Evolutionary conservation across 2,888 invertebrate genomes (phyloP).

Genomic region (Xanthostigma xanthostigma): DNA sequence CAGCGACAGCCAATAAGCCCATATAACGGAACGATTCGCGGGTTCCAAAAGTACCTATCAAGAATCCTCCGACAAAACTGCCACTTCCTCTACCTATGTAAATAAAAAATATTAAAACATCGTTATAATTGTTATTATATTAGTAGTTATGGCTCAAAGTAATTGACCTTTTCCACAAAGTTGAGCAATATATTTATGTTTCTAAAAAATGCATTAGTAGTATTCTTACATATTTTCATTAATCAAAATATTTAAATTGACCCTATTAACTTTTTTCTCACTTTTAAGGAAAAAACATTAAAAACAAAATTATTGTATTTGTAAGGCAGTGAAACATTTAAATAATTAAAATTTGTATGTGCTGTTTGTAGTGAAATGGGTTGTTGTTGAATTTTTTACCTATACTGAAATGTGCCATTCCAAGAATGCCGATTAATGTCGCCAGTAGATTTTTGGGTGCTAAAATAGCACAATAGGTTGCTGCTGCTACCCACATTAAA

Average conservation of each 20-base stretch:
- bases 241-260: too few species aligned
- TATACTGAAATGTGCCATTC: slow-evolving; percentile 80
- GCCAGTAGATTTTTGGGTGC: slow-evolving; percentile 73
- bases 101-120: slow-evolving; percentile 5
- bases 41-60: slow-evolving; percentile 61
- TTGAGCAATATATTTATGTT: too few species aligned
- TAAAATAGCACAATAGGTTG: slow-evolving; percentile 71
- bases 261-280: too few species aligned
- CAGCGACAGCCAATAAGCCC: slow-evolving; percentile 57
- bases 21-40: slow-evolving; percentile 64
- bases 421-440: slow-evolving; percentile 73
- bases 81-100: slow-evolving; percentile 69
- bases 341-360: too few species aligned
- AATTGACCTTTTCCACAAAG: too few species aligned
- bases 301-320: too few species aligned
- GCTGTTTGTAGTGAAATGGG: background rate
- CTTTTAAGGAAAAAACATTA: too few species aligned
- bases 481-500: slow-evolving; percentile 82
- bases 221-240: too few species aligned
- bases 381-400: slow-evolving; percentile 30
- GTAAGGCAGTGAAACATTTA: too few species aligned
- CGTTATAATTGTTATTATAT: background rate
- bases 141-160: too few species aligned
- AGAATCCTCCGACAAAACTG: slow-evolving; percentile 62
- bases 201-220: too few species aligned